Percentiles rank a stretch among this genome's conserved stretches.
Evolutionary conservation across 1,140 invertebrate genomes (phyloP).

Genomic region (Saccostrea cuccullata): DNA sequence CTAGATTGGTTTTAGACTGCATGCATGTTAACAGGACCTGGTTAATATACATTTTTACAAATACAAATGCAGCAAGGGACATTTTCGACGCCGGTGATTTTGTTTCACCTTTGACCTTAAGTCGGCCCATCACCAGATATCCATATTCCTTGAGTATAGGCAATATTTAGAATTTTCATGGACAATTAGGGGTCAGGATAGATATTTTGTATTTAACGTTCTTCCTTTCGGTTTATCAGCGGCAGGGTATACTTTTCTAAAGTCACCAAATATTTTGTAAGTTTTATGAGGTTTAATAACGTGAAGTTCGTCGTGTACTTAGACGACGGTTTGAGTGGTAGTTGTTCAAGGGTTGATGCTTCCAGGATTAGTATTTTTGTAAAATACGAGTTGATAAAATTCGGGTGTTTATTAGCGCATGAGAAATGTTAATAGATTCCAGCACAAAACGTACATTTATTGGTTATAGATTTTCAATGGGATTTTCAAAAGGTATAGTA

Average conservation of each 20-base stretch:
- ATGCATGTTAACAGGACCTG: neutral
- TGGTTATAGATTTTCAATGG: neutral
- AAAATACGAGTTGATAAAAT: neutral
- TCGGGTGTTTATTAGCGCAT: neutral
- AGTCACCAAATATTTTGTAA: no score
- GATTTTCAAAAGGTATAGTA: neutral
- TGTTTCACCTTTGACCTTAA: no score
- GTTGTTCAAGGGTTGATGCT: neutral
- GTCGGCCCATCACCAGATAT: no score
- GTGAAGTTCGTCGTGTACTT: no score
- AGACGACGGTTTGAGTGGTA: neutral
- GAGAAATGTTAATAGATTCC: no score
- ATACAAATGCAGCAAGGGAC: neutral
- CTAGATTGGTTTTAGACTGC: neutral
- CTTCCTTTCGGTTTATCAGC: no score
- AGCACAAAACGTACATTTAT: neutral
- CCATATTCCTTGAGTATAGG: no score
- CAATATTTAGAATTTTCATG: no score
- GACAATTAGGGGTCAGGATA: no score
- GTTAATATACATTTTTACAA: neutral
- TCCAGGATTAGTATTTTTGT: neutral
- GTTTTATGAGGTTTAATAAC: no score
- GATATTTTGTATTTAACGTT: no score
- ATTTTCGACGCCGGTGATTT: neutral
- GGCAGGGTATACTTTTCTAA: no score